Percentiles rank a stretch among this genome's conserved stretches.
Evolutionary conservation across 2,113 vertebrate genomes (phyloP).

Genomic region (Notechis scutatus): DNA sequence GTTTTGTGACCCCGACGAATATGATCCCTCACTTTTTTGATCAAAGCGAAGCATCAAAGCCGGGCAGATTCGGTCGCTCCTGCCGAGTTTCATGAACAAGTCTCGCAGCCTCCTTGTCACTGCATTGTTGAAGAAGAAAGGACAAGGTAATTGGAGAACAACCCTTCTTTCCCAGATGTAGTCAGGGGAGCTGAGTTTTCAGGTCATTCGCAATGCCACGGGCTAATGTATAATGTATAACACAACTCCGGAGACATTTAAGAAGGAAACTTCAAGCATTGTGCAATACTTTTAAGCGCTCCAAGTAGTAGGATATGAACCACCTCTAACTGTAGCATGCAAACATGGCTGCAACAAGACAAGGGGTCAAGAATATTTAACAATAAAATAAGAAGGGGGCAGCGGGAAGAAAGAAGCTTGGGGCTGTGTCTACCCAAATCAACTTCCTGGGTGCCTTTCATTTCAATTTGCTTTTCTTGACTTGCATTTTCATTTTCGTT

Average conservation of each 20-base stretch:
- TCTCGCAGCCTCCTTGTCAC: slow-evolving; percentile 27
- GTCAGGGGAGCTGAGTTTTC: slow-evolving; percentile 20
- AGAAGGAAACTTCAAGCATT: not conserved
- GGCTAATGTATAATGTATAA: not conserved
- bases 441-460: not conserved
- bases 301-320: not conserved
- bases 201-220: not conserved
- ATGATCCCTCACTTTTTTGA: slow-evolving; percentile 20
- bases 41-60: slow-evolving; percentile 36
- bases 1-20: slow-evolving; percentile 31
- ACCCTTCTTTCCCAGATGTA: slow-evolving; percentile 25
- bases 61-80: slow-evolving; percentile 17
- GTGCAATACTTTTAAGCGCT: not conserved
- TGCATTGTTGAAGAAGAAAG: not conserved
- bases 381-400: not conserved
- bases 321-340: not conserved
- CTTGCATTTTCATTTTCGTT: not conserved
- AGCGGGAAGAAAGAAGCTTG: not conserved
- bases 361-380: not conserved
- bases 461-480: not conserved
- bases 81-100: not conserved
- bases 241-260: not conserved
- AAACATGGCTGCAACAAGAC: not conserved
- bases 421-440: not conserved
- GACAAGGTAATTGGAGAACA: not conserved